phyloP scores from a whole-genome alignment of 1,140 invertebrate genomes.

The Gryllus bimaculatus region DNA sequence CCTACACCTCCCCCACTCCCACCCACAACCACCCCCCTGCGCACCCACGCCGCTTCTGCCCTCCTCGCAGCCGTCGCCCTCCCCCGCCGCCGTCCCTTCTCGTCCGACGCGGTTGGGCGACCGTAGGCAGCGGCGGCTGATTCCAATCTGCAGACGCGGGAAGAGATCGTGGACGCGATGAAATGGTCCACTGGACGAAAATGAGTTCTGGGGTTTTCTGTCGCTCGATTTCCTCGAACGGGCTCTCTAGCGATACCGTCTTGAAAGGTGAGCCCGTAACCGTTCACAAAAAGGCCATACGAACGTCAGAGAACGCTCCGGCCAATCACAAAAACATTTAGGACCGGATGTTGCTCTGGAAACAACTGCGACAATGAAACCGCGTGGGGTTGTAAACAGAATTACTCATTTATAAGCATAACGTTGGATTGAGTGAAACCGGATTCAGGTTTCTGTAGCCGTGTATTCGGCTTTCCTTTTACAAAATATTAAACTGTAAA shows the following conservation, averaged over 20 bases:
- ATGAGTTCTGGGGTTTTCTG: constrained; percentile 3
- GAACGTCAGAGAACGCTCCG: background rate
- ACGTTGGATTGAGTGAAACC: no score
- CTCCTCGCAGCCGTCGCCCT: background rate
- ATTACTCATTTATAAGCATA: no score
- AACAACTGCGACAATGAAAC: no score
- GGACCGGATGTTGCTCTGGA: background rate
- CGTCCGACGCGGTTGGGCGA: background rate
- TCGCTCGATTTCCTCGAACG: background rate
- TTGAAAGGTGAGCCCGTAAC: background rate
- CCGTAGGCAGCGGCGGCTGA: background rate
- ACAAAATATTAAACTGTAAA: no score
- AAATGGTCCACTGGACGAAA: background rate
- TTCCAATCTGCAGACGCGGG: background rate
- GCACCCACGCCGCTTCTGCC: no score
- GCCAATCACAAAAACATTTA: background rate
- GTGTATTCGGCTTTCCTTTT: no score
- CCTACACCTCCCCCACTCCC: background rate
- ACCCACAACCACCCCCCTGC: background rate
- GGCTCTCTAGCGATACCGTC: background rate
- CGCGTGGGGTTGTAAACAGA: no score
- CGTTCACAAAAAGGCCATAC: background rate
- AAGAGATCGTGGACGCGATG: background rate
- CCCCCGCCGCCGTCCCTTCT: background rate
- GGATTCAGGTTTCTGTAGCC: no score